These are phyloP conservation scores for Pseudococcus viburni DNA, from an alignment of 2,888 invertebrate species.

Conservation along the genomic window DNA sequence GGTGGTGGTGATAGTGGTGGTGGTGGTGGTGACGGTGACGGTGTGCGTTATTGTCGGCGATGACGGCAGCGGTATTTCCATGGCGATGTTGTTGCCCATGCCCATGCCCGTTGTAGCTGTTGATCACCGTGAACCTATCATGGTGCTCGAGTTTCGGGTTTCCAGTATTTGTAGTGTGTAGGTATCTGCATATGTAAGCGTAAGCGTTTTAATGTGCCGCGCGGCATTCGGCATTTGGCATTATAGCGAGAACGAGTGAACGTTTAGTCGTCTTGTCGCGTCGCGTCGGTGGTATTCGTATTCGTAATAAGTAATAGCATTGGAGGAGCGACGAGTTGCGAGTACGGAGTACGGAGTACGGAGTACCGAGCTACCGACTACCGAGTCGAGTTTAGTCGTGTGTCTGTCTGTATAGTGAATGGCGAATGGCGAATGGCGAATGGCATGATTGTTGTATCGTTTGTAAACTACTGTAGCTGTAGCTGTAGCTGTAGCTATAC, in stretches of 20 bases:
- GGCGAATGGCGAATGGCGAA: too few relatives aligned
- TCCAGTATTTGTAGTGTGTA: constrained; percentile 20
- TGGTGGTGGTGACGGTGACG: neutral
- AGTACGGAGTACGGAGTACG: too few relatives aligned
- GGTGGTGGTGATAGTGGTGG: neutral
- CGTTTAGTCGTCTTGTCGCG: too few relatives aligned
- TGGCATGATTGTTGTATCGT: too few relatives aligned
- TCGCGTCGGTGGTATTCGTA: too few relatives aligned
- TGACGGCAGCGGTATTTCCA: neutral
- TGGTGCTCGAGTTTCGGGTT: constrained; percentile 39
- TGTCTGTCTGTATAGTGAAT: too few relatives aligned
- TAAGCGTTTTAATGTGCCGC: neutral
- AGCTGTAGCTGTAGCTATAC: too few relatives aligned
- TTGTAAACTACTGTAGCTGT: too few relatives aligned
- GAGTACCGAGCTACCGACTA: too few relatives aligned
- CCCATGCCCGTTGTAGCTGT: constrained; percentile 12
- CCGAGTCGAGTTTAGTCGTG: too few relatives aligned
- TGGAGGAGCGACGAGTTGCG: neutral
- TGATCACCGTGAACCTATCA: constrained; percentile 51
- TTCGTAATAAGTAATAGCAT: neutral
- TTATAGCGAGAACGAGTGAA: too few relatives aligned
- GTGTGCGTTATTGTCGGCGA: neutral
- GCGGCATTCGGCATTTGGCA: too few relatives aligned
- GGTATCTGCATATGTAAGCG: neutral
- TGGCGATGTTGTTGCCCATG: constrained; percentile 44